Evolutionary conservation across 2,888 invertebrate genomes (phyloP), one percentile per base, ranked within the genome.

Genomic region (Vesta saturnalis): DNA sequence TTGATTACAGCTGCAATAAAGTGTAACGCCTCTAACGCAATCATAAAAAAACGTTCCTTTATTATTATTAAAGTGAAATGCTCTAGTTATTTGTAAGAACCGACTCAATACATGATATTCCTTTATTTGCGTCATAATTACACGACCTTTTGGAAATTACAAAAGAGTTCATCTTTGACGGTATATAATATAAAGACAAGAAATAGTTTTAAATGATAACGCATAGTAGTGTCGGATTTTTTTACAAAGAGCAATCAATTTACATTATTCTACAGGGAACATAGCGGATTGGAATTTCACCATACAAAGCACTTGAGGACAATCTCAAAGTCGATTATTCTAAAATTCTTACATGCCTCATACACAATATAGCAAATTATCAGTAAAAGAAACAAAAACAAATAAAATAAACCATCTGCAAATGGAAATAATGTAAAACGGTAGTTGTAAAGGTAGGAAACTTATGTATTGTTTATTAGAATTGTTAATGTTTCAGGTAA

Each of bases 351-450:
- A 56, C 56, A 56, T 56, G 56, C 56, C 56, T 22, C 30, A 56
- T 56, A 56, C 56, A 56, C 56, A 56, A 56, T 56, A 30, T 56
- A 56, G 56, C 35, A 56, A 35, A 56, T 56, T 56, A 56, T 56
- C 14, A 22, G 23, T 56, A 56, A 56, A 6, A 56, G 23, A 56
- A n/a, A n/a, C n/a, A n/a, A 35, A 15, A 35, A 16, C 56, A 56
- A 56, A 56, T 23, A 56, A 56, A 23, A 15, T 16, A 23, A 23
- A 23, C 15, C 19, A 56, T 56, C 35, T 56, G 18, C 15, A 56
- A 56, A 56, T 56, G 56, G 35, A 35, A 56, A 56, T 56, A 56
- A 56, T 15, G 14, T 56, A 56, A 21, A 35, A 18, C 30, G 56
- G 58, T 35, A 66, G 62, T 56, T 52, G 49, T 39, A 39, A 39